A percentile compares a stretch with the other conserved stretches of the same genome.
Evolutionary conservation across 2,797 vertebrate genomes (phyloP).

Genomic region (Betta splendens): DNA sequence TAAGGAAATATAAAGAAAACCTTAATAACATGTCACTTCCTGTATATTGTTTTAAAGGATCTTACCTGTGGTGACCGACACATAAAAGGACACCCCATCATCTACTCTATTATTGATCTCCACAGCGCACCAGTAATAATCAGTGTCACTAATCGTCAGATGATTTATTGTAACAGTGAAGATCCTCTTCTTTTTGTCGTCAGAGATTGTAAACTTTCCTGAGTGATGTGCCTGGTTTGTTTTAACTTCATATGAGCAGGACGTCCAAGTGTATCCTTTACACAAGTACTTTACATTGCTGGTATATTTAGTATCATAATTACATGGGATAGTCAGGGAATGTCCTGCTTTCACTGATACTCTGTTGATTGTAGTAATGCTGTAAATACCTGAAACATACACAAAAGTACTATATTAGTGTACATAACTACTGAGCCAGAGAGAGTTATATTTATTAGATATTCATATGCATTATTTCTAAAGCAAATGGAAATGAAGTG

Average conservation of each 20-base stretch:
- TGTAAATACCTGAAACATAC: slow-evolving; percentile 28
- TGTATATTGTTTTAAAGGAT: neutral
- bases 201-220: slow-evolving; percentile 40
- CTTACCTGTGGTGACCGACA: slow-evolving; percentile 40
- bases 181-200: slow-evolving; percentile 8
- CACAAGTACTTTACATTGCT: slow-evolving; percentile 50
- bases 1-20: neutral
- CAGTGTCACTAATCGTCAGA: accelerated
- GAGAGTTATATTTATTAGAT: no score
- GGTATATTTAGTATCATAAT: neutral
- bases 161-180: slow-evolving; percentile 44
- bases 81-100: neutral
- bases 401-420: neutral
- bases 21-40: neutral
- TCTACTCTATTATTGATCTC: accelerated
- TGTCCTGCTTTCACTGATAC: slow-evolving; percentile 30
- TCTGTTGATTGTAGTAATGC: slow-evolving; percentile 4
- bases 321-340: slow-evolving; percentile 54
- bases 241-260: neutral
- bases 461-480: neutral
- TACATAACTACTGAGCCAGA: no score
- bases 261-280: accelerated
- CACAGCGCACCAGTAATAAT: slow-evolving; percentile 58
- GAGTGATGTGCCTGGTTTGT: neutral
- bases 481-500: neutral